These are phyloP conservation scores for Neoseiulus cucumeris DNA, from an alignment of 1,140 invertebrate genomes.

Conservation along the genomic window DNA sequence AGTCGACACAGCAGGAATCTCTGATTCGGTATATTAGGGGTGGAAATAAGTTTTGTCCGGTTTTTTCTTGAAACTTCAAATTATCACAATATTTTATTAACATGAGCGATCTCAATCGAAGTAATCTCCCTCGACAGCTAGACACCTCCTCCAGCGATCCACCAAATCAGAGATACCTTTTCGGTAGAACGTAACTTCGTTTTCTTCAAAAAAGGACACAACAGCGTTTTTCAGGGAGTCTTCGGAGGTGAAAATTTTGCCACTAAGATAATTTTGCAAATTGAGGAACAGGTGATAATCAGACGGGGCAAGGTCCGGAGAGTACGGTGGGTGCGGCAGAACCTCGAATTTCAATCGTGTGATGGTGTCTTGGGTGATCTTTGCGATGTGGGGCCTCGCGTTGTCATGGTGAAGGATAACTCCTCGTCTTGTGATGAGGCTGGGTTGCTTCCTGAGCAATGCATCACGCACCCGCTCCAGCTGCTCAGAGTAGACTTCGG, in stretches of 20 bases:
- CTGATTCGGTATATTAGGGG: background rate
- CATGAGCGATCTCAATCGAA: background rate
- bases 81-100: background rate
- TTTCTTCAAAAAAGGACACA: background rate
- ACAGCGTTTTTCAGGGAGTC: too few relatives aligned
- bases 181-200: background rate
- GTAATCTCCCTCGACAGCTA: background rate
- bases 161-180: background rate
- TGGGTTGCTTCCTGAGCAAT: background rate
- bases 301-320: too few relatives aligned
- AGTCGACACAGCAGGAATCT: too few relatives aligned
- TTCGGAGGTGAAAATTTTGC: too few relatives aligned
- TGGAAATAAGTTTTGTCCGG: background rate
- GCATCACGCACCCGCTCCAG: background rate
- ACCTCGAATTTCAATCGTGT: too few relatives aligned
- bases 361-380: too few relatives aligned
- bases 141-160: background rate
- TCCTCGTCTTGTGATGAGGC: background rate
- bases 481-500: background rate
- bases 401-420: background rate
- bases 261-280: background rate
- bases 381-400: background rate
- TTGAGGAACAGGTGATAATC: background rate
- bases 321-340: too few relatives aligned
- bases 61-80: too few relatives aligned